A percentile compares a stretch with the other conserved stretches of the same genome.
Evolutionary conservation across 2,797 vertebrate species (phyloP).

Genomic region (Novumbra hubbsi): DNA sequence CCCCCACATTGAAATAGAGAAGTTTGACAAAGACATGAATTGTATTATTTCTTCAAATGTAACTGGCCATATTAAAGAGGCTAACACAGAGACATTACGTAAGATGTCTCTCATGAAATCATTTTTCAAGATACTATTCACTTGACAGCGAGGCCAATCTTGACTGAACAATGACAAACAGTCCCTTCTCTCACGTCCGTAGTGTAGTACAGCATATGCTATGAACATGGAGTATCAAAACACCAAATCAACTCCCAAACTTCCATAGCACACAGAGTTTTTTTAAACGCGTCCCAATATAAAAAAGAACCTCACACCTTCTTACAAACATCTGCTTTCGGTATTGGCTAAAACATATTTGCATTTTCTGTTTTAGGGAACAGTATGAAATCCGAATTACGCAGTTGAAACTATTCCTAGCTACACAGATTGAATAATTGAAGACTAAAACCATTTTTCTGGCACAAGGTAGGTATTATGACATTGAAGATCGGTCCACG

Average conservation of each 20-base stretch:
- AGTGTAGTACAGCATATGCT: neutral
- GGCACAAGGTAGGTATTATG: neutral
- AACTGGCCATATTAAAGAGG: neutral
- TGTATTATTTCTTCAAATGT: neutral
- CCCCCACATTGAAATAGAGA: constrained; percentile 1
- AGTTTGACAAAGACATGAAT: neutral
- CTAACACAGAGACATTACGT: neutral
- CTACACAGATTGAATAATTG: neutral
- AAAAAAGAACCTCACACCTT: neutral
- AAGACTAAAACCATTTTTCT: neutral
- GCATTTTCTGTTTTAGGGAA: neutral
- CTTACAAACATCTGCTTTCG: neutral
- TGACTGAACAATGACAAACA: neutral
- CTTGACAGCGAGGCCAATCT: neutral
- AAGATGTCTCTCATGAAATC: neutral
- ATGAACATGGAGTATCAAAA: neutral
- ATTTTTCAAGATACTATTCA: neutral
- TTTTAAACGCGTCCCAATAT: neutral
- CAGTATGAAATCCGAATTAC: neutral
- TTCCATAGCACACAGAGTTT: neutral
- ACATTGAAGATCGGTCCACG: neutral
- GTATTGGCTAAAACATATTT: neutral
- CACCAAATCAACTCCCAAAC: neutral
- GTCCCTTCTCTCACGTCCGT: neutral
- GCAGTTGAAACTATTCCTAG: neutral